phyloP scores from a whole-genome alignment of 2,113 vertebrate species.

The Hipposideros armiger region DNA sequence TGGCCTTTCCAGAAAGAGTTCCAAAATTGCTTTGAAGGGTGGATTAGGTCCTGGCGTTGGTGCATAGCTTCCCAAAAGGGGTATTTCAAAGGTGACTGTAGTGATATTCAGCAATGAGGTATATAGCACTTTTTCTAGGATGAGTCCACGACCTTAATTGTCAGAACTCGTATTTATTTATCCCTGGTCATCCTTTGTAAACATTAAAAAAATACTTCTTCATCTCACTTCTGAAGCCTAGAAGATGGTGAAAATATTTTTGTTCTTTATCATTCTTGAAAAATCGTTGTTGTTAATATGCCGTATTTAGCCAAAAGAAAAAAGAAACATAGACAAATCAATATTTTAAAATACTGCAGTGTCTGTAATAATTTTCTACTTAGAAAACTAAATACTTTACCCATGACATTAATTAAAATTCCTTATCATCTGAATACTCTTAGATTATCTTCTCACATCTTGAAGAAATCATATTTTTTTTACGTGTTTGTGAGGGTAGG shows the following conservation, averaged over 20 bases:
- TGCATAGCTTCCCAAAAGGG: no score
- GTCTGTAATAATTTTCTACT: not conserved
- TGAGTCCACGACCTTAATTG: no score
- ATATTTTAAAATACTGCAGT: slow-evolving; percentile 2
- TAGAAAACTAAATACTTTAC: not conserved
- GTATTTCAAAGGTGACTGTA: no score
- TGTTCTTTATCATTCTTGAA: not conserved
- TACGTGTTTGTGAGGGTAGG: not conserved
- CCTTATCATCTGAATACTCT: not conserved
- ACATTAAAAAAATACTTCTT: slow-evolving; percentile 8
- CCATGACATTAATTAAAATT: not conserved
- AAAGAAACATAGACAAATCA: not conserved
- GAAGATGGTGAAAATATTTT: not conserved
- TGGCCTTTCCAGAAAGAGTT: no score
- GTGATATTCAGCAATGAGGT: no score
- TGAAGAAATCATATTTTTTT: not conserved
- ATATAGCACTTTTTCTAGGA: no score
- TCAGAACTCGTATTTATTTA: slow-evolving; percentile 33
- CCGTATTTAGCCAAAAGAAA: not conserved
- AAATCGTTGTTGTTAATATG: not conserved
- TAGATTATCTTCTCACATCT: not conserved
- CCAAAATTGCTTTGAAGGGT: no score
- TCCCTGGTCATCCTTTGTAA: not conserved
- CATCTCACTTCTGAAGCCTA: not conserved
- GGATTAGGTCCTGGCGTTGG: no score